Evolutionary conservation across 2,113 vertebrate species (phyloP).

Genomic region (Elanus axillaris): DNA sequence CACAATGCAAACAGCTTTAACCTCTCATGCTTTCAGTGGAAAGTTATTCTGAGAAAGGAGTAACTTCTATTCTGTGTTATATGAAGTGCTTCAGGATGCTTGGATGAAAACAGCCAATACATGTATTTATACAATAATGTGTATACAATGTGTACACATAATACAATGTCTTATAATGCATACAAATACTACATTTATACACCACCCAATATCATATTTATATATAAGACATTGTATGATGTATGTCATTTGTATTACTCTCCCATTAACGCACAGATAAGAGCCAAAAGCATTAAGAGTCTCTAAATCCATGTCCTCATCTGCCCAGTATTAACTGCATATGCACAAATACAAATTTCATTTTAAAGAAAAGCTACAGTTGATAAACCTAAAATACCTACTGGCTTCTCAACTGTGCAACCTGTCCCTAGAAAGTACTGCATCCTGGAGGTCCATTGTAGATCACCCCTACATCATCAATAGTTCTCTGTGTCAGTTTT

Average conservation of each 20-base stretch:
- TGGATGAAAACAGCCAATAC: not conserved
- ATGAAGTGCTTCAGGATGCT: not conserved
- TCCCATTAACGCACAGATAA: rapidly evolving
- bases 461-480: not conserved
- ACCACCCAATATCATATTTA: not conserved
- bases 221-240: not conserved
- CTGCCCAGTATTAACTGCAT: not conserved
- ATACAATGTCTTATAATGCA: not conserved
- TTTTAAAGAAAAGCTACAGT: not conserved
- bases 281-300: not conserved
- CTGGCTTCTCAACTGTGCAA: rapidly evolving
- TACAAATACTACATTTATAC: not conserved
- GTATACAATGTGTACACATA: not conserved
- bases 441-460: not conserved
- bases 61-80: not conserved
- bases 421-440: not conserved
- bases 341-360: not conserved
- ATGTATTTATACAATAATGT: not conserved
- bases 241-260: not conserved
- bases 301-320: not conserved
- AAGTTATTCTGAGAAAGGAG: not conserved
- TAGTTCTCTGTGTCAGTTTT: not conserved
- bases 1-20: not conserved
- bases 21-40: not conserved
- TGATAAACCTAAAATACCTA: not conserved